A percentile compares a stretch with the other conserved stretches of the same genome.
Evolutionary conservation across 2,888 invertebrate species (phyloP).

Genomic region (Acanthosepion pharaonis): DNA sequence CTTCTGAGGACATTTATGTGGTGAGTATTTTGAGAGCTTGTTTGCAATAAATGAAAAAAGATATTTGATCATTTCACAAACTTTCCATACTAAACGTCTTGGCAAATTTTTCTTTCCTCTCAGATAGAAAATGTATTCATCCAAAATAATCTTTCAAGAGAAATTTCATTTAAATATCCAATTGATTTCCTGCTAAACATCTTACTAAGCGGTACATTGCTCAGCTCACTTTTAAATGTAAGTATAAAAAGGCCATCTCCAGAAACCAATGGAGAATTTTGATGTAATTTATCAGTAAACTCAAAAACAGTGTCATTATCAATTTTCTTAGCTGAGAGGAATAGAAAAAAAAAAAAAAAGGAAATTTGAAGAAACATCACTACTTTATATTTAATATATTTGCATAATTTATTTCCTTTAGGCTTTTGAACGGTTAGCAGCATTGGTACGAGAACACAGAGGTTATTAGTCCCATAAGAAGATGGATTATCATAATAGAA

Average conservation of each 20-base stretch:
- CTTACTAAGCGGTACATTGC: no score
- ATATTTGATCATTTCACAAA: neutral
- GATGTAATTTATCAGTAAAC: no score
- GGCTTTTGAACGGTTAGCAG: constrained; percentile 49
- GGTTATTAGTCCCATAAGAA: neutral
- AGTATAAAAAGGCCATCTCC: no score
- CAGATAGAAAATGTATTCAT: neutral
- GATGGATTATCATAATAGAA: neutral
- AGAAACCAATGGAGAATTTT: no score
- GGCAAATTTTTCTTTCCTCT: neutral
- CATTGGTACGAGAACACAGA: constrained; percentile 47
- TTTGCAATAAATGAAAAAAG: neutral
- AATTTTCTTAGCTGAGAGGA: no score
- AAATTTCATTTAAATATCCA: no score
- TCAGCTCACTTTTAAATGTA: no score
- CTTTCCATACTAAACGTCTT: neutral
- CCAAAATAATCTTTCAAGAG: no score
- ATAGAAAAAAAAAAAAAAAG: no score
- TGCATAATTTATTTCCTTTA: neutral
- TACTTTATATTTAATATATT: neutral
- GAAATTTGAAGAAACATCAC: neutral
- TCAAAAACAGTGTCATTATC: no score
- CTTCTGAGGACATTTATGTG: constrained; percentile 80
- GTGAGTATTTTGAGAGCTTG: constrained; percentile 65
- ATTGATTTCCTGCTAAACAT: no score